Base-by-base conservation (phyloP, 2,888 invertebrate species). In the Lasioglossum pauxillum region DNA sequence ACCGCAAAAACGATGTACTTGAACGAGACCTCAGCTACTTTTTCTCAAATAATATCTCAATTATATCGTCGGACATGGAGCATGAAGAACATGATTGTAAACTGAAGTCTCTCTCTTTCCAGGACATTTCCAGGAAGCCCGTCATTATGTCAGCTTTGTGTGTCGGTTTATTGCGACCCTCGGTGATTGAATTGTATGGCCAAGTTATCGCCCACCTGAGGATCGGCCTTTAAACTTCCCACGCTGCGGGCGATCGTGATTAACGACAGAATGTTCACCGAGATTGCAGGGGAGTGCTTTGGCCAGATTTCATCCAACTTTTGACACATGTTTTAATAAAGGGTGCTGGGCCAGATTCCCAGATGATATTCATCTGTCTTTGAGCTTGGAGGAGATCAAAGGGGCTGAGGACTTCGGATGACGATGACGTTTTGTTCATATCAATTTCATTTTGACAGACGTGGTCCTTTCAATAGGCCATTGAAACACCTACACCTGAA, bases 161-260 rank as follows among this genome's bases (percentile, higher is more conserved):
- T 38, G 23, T 46, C 31, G 64, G 12, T 64, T 38, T n/a, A 44
- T 38, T n/a, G 23, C 67, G 7, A 57, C 73, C 73, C 23, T n/a
- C 41, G 35, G 38, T 60, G 75, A 7, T 64, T 44, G 41, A 44
- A 27, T 44, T 31, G 19, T 44, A 67, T 78, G 31, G 49, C 31
- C 64, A 38, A 44, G 53, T 74, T 35, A 64, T 78, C 72, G 35
- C 31, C 79, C 82, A 79, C 82, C 82, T 78, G 79, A 78, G 46
- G 46, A 76, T 46, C 46, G 8, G 31, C 67, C 77, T 67, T 77
- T 69, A 64, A 23, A 67, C 46, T 23, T 35, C 67, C 67, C n/a
- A 77, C 77, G 77, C 77, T 23, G 31, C 64, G 60, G 23, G 44
- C 53, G 19, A 75, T 31, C 19, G 41, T 44, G 41, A 12, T 41